phyloP scores from a whole-genome alignment of 2,888 invertebrate genomes.

The Rhingia rostrata region DNA sequence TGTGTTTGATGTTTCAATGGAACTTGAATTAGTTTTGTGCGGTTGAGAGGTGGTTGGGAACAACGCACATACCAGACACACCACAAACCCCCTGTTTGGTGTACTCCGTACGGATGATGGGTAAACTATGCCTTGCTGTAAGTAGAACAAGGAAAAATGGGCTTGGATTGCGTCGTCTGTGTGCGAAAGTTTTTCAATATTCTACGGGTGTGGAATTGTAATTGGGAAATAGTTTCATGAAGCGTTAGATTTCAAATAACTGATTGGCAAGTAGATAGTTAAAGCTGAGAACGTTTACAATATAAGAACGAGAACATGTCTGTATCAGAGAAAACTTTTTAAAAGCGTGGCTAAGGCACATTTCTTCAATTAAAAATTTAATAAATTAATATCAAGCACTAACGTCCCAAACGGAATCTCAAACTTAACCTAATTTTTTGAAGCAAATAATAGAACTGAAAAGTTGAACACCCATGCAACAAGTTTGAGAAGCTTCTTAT shows the following conservation, averaged over 20 bases:
- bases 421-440: too few relatives aligned
- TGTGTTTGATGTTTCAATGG: not conserved
- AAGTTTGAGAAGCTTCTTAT: too few relatives aligned
- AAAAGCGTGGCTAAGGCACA: too few relatives aligned
- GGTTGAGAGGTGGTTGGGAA: not conserved
- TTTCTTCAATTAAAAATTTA: too few relatives aligned
- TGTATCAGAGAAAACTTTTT: too few relatives aligned
- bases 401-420: too few relatives aligned
- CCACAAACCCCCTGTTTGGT: not conserved
- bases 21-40: slow-evolving; percentile 18
- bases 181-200: slow-evolving; percentile 19
- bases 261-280: not conserved
- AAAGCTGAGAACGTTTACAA: too few relatives aligned
- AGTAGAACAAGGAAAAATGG: not conserved
- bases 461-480: too few relatives aligned
- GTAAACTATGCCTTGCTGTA: not conserved
- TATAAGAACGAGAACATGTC: too few relatives aligned
- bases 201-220: slow-evolving; percentile 22
- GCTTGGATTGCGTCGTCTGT: not conserved
- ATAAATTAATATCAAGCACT: too few relatives aligned
- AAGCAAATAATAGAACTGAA: too few relatives aligned
- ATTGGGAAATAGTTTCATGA: slow-evolving; percentile 6
- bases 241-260: not conserved
- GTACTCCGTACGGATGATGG: not conserved
- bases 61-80: not conserved